Conservation (phyloP, 1,140 invertebrate genomes). For the Nephila pilipes region DNA sequence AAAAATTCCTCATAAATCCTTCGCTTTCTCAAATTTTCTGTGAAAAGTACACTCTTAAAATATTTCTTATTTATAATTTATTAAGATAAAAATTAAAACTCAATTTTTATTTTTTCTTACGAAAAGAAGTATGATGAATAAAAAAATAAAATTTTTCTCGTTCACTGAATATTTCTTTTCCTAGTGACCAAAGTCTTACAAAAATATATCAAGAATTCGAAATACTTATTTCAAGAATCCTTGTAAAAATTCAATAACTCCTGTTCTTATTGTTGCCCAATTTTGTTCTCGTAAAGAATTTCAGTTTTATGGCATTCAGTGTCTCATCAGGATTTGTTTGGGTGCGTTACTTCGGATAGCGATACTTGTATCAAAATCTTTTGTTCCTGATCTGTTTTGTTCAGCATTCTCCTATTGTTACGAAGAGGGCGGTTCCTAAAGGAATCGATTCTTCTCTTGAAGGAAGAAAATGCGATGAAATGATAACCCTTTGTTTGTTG, state of each 20-base stretch:
- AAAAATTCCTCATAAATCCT: too few species aligned
- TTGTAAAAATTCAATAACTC: not conserved
- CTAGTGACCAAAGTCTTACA: too few species aligned
- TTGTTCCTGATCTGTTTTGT: conserved; percentile 37
- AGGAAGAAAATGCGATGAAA: not conserved
- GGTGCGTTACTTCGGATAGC: not conserved
- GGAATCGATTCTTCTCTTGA: not conserved
- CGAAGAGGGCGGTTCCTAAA: not conserved
- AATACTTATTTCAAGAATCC: not conserved
- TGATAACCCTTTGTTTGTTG: conserved; percentile 42
- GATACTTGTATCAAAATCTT: not conserved
- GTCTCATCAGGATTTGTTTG: not conserved
- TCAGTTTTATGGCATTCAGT: not conserved
- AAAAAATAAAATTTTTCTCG: too few species aligned
- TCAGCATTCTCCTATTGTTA: conserved; percentile 11
- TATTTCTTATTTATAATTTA: too few species aligned
- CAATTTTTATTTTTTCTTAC: too few species aligned
- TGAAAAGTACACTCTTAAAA: too few species aligned
- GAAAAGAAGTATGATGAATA: too few species aligned
- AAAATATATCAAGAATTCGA: too few species aligned
- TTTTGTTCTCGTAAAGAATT: not conserved
- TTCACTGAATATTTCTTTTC: too few species aligned
- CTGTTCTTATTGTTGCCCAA: not conserved
- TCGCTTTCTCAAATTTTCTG: too few species aligned
- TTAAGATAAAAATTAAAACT: too few species aligned